phyloP scores from a whole-genome alignment of 2,797 vertebrate species.

The Pseudomugil tenellus region DNA sequence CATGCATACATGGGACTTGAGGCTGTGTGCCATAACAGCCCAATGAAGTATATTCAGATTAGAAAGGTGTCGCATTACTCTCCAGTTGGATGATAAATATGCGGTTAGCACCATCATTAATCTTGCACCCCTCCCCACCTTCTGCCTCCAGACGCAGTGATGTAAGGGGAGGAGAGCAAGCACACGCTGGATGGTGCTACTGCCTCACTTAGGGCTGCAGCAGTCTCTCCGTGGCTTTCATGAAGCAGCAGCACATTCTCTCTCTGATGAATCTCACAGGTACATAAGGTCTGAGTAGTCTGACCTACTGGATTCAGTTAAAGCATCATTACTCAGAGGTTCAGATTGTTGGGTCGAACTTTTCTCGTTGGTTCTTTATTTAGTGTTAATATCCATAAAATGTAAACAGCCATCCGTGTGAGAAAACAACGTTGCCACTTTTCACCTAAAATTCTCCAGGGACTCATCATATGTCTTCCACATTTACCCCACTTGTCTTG shows the following conservation, averaged over 20 bases:
- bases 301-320: conserved; percentile 35
- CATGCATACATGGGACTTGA: conserved; percentile 55
- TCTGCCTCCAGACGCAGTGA: conserved; percentile 60
- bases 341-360: conserved; percentile 11
- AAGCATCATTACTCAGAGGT: conserved; percentile 27
- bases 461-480: conserved; percentile 16
- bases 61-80: conserved; percentile 84
- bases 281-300: conserved; percentile 49
- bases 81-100: conserved; percentile 82
- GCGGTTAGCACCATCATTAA: conserved; percentile 78
- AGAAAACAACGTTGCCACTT: conserved; percentile 11
- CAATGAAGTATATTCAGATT: conserved; percentile 85
- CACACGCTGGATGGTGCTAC: conserved; percentile 62
- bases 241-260: conserved; percentile 15
- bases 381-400: neutral
- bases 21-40: conserved; percentile 79
- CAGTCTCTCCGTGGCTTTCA: conserved; percentile 31
- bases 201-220: conserved; percentile 43
- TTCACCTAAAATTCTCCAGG: conserved; percentile 23
- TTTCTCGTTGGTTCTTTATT: conserved; percentile 24
- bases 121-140: conserved; percentile 75
- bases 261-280: conserved; percentile 38
- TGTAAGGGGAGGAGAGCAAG: conserved; percentile 59
- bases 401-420: conserved; percentile 2
- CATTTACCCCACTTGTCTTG: conserved; percentile 28